Percentiles rank a stretch among this genome's conserved stretches.
These are phyloP conservation scores for Palloptera scutellata DNA, from an alignment of 2,888 invertebrate species.

Conservation along the genomic window DNA sequence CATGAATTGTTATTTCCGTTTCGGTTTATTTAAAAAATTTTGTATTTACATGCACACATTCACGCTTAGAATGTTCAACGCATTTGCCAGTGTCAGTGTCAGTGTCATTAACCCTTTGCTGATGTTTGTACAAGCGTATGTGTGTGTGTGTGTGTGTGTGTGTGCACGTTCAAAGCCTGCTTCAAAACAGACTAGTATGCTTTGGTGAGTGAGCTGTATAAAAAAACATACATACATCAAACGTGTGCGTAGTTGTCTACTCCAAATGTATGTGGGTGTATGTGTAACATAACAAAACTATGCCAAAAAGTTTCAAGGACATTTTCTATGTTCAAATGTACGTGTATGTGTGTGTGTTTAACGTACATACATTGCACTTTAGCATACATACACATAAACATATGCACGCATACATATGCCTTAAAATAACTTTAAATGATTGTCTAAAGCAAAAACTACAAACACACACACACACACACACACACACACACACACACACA, in stretches of 20 bases:
- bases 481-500: constrained; percentile 12
- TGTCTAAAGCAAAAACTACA: constrained; percentile 30
- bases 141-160: not conserved
- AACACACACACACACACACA: constrained; percentile 6
- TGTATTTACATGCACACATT: too few species aligned
- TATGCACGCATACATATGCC: constrained; percentile 12
- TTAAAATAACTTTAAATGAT: constrained; percentile 39
- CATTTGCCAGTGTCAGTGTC: not conserved
- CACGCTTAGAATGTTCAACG: constrained; percentile 5
- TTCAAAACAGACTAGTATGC: too few species aligned
- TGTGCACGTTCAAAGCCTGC: not conserved
- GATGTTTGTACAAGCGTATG: constrained; percentile 7
- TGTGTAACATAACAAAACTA: constrained; percentile 52
- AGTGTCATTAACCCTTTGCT: constrained; percentile 30
- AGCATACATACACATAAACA: constrained; percentile 13
- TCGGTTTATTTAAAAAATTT: too few species aligned
- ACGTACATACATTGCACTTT: constrained; percentile 4
- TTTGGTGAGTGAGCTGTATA: too few species aligned
- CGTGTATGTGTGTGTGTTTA: constrained; percentile 1
- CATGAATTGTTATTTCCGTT: too few species aligned
- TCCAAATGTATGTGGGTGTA: constrained; percentile 26
- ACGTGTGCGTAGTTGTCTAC: too few species aligned
- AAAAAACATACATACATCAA: too few species aligned
- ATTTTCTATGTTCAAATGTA: constrained; percentile 39
- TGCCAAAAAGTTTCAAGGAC: constrained; percentile 65